phyloP scores from a whole-genome alignment of 2,888 invertebrate species.

The Fragum whitleyi region DNA sequence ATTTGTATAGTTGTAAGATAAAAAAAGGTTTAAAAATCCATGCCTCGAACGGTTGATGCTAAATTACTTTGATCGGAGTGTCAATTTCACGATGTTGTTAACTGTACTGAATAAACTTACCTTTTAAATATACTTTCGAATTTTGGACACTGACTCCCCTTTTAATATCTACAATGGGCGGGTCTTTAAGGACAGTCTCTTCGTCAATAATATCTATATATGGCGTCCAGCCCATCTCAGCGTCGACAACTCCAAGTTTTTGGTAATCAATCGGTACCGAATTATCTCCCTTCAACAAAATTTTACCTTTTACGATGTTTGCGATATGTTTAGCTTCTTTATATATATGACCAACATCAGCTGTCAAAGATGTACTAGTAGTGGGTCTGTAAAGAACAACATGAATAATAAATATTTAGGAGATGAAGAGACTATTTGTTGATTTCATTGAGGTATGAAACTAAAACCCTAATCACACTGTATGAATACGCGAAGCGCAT shows the following conservation, averaged over 20 bases:
- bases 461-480: too few relatives aligned
- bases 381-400: too few relatives aligned
- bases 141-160: neutral
- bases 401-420: too few relatives aligned
- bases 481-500: too few relatives aligned
- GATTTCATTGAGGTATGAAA: too few relatives aligned
- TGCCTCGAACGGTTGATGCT: too few relatives aligned
- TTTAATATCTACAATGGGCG: neutral
- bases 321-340: neutral
- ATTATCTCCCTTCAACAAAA: neutral
- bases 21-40: too few relatives aligned
- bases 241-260: neutral
- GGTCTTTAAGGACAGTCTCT: neutral
- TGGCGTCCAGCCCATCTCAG: slow-evolving; percentile 6
- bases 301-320: neutral
- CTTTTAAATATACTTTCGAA: slow-evolving; percentile 1
- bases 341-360: too few relatives aligned
- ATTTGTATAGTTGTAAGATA: too few relatives aligned
- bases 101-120: neutral
- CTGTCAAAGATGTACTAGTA: too few relatives aligned
- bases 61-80: too few relatives aligned
- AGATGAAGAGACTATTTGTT: too few relatives aligned
- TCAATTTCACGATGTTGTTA: neutral
- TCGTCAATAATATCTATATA: slow-evolving; percentile 13
- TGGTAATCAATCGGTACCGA: neutral